These are phyloP conservation scores for Pantherophis guttatus DNA, from an alignment of 2,113 vertebrate genomes.

Conservation along the genomic window DNA sequence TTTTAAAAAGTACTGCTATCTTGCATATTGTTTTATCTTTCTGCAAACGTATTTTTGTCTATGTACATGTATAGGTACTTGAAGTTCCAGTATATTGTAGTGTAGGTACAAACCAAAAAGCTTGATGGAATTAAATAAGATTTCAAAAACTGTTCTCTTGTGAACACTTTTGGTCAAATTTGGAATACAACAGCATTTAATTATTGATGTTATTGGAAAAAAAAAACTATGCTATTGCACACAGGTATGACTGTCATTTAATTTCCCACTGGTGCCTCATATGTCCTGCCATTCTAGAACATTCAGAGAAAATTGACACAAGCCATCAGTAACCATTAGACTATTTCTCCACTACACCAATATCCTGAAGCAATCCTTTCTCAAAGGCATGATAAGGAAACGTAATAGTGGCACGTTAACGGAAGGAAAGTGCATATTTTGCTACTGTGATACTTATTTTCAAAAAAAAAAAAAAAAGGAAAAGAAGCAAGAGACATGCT, in stretches of 20 bases:
- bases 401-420: neutral
- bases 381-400: neutral
- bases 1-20: slow-evolving; percentile 1
- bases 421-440: neutral
- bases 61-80: neutral
- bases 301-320: neutral
- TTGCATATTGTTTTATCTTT: neutral
- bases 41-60: neutral
- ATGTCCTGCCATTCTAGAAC: neutral
- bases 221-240: neutral
- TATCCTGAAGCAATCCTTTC: neutral
- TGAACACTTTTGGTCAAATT: neutral
- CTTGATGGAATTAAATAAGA: neutral
- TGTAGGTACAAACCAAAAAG: neutral
- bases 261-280: neutral
- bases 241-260: neutral
- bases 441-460: neutral
- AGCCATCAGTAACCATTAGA: neutral
- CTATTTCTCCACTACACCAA: neutral
- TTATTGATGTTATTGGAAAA: neutral
- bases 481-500: neutral
- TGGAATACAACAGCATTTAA: neutral
- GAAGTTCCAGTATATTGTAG: neutral
- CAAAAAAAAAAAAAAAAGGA: neutral
- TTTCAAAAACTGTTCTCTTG: neutral